Evolutionary conservation across 2,113 vertebrate species (phyloP).

Genomic region (Epinephelus fuscoguttatus): DNA sequence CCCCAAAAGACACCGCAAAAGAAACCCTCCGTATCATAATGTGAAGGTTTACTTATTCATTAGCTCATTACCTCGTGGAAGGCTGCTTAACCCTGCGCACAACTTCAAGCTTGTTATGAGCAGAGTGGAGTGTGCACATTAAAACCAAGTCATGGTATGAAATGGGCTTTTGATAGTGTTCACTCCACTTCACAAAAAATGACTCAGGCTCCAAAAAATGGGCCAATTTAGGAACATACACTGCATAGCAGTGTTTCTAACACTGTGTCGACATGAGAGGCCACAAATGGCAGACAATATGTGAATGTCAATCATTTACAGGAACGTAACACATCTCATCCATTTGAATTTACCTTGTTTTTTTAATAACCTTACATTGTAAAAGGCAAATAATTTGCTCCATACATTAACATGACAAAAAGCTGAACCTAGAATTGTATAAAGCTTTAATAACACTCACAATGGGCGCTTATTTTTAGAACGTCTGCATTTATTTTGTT

Average conservation of each 20-base stretch:
- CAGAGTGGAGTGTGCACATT: background rate
- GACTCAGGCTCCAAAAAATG: background rate
- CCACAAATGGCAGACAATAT: too few species aligned
- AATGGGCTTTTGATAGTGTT: background rate
- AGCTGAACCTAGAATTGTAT: background rate
- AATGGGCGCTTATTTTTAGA: background rate
- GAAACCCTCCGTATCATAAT: background rate
- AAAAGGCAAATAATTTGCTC: background rate
- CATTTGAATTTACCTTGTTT: too few species aligned
- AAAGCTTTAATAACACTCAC: background rate
- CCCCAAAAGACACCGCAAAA: background rate
- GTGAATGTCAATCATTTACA: background rate
- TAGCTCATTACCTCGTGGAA: constrained; percentile 9
- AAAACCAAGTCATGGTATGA: constrained; percentile 9
- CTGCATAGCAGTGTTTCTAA: background rate
- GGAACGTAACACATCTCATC: too few species aligned
- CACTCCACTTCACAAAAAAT: background rate
- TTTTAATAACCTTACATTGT: background rate
- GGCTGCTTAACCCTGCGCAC: constrained; percentile 11
- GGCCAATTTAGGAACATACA: background rate
- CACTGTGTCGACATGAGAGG: background rate
- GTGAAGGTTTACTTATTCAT: constrained; percentile 34
- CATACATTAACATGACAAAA: background rate
- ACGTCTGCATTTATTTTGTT: background rate
- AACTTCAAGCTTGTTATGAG: constrained; percentile 29